Base-by-base conservation (phyloP, 2,888 invertebrate genomes). In the Euzophera pinguis region DNA sequence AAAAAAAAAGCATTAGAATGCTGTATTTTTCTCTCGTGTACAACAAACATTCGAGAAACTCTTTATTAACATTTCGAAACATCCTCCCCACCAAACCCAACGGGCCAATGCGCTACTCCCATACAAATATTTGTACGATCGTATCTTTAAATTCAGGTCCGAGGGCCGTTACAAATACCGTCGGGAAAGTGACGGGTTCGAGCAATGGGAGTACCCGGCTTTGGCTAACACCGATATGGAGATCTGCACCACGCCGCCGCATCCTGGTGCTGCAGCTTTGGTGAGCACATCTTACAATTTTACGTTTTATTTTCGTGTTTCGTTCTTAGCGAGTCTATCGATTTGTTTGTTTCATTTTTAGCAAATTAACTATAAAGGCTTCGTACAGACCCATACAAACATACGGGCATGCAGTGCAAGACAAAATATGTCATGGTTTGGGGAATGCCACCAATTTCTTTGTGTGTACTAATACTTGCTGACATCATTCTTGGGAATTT, bases 131-230 rank as follows among this genome's bases (percentile, higher is more conserved):
- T 70, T 72, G 69, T 73, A 80, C 71, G 55, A 5, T 2, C 1
- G 6, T 29, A 10, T 32, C 6, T 10, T 32, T 45, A 14, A 14
- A 32, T 10, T 9, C 85, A 93, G 93, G 90, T 86, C 89, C 60
- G 91, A 89, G 80, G 92, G 91, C 59, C 90, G 93, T 54, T 93
- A 93, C 87, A 91, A 89, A 76, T 93, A 93, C 84, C 80, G 83
- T 73, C 91, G 93, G 65, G 84, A 84, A 66, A 71, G 74, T 50
- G 92, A 91, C 68, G 92, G 92, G 22, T 84, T 90, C 64, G 84
- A 89, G 56, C 93, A 92, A 81, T 92, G 92, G 92, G 93, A 93
- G 73, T 93, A 87, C 71, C 92, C 92, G n/a, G 86, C 85, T 12
- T 73, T 69, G 8, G 73, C 73, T 9, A 69, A 74, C 69, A 81